A percentile compares a stretch with the other conserved stretches of the same genome.
These are phyloP conservation scores for Takifugu bimaculatus DNA, from an alignment of 2,113 vertebrate genomes.

Conservation along the genomic window DNA sequence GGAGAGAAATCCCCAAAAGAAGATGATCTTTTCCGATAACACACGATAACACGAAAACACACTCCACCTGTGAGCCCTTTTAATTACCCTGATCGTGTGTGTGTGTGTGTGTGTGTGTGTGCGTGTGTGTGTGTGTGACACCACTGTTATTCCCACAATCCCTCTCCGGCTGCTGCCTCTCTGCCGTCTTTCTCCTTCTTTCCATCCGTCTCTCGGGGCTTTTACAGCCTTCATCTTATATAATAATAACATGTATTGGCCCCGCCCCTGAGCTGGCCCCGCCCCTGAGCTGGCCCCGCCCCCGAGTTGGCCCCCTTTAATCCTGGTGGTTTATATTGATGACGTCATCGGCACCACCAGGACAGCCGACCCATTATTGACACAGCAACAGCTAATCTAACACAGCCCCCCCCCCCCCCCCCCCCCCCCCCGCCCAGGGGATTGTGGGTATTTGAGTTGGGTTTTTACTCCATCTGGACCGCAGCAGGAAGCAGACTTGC, in stretches of 20 bases:
- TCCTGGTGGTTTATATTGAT: too few species aligned
- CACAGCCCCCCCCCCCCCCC: conserved; percentile 18
- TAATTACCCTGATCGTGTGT: not conserved
- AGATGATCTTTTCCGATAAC: too few species aligned
- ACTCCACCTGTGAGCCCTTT: too few species aligned
- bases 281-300: too few species aligned
- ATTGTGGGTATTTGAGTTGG: too few species aligned
- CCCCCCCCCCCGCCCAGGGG: too few species aligned
- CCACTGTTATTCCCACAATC: conserved; percentile 57
- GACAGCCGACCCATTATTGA: conserved; percentile 30
- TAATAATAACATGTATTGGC: not conserved
- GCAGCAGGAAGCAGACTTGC: too few species aligned
- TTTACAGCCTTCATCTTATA: not conserved
- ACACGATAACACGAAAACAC: too few species aligned
- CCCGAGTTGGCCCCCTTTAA: too few species aligned
- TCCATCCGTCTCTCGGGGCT: not conserved
- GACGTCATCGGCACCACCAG: too few species aligned
- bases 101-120: conserved; percentile 5
- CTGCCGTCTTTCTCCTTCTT: conserved; percentile 5
- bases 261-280: conserved; percentile 3
- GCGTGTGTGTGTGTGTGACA: conserved; percentile 38
- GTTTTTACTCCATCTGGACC: too few species aligned
- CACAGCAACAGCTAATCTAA: conserved; percentile 47
- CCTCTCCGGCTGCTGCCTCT: conserved; percentile 48
- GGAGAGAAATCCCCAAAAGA: too few species aligned